phyloP scores from a whole-genome alignment of 2,888 invertebrate species.

The Agriopis leucophaearia region DNA sequence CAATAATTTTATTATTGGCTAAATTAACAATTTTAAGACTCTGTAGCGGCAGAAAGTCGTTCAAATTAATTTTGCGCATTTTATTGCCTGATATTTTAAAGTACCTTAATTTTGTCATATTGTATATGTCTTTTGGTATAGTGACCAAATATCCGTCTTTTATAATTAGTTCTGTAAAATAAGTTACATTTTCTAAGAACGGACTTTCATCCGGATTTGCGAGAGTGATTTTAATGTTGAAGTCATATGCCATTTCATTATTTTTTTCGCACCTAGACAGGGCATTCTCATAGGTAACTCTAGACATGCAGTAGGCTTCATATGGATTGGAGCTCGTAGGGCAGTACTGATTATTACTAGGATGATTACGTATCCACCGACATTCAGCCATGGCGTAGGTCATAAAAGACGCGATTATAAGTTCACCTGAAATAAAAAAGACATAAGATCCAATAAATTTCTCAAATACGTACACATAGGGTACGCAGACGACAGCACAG shows the following conservation, averaged over 20 bases:
- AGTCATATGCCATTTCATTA: background rate
- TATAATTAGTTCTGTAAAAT: background rate
- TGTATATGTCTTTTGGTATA: constrained; percentile 1
- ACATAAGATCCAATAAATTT: background rate
- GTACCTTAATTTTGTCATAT: background rate
- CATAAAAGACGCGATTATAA: background rate
- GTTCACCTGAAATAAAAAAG: background rate
- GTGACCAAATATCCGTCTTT: constrained; percentile 11
- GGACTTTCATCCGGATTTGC: constrained; percentile 9
- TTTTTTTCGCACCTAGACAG: background rate
- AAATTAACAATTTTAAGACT: background rate
- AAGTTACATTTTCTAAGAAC: background rate
- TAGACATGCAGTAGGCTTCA: background rate
- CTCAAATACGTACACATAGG: no score
- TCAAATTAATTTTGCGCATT: constrained; percentile 8
- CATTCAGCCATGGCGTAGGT: background rate
- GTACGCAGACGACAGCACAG: no score
- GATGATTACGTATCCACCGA: background rate
- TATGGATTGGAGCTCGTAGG: background rate
- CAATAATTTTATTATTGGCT: constrained; percentile 3
- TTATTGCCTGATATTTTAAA: constrained; percentile 11
- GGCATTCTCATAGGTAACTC: background rate
- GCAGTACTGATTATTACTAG: background rate
- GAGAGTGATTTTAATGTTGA: background rate
- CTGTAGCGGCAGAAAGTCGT: background rate